Percentiles rank a stretch among this genome's conserved stretches.
phyloP scores from a whole-genome alignment of 2,797 vertebrate genomes.

The Sebastes cheni region DNA sequence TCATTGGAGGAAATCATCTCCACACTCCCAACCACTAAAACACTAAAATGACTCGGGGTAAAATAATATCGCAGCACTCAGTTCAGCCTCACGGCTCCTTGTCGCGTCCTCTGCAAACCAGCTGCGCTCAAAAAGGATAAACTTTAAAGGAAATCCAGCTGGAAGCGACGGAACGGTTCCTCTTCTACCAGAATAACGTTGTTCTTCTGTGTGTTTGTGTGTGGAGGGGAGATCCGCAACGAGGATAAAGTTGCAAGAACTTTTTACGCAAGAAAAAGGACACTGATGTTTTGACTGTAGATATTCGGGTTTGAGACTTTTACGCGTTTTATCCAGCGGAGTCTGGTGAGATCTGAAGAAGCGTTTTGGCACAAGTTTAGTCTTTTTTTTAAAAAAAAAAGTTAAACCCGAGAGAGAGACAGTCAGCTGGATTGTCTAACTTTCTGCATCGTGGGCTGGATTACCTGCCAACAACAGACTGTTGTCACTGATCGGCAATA shows the following conservation, averaged over 20 bases:
- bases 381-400: conserved; percentile 13
- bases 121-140: conserved; percentile 60
- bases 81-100: conserved; percentile 63
- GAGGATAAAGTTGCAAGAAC: conserved; percentile 60
- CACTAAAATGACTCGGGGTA: conserved; percentile 83
- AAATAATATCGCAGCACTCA: conserved; percentile 81
- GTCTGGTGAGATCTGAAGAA: conserved; percentile 31
- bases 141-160: conserved; percentile 56
- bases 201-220: not conserved
- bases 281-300: conserved; percentile 29
- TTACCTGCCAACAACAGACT: conserved; percentile 44
- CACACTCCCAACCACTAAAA: conserved; percentile 78
- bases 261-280: conserved; percentile 51
- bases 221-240: conserved; percentile 13
- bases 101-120: conserved; percentile 29
- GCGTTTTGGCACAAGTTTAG: conserved; percentile 27
- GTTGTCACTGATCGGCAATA: not conserved
- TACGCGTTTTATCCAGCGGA: conserved; percentile 4
- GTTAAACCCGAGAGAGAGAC: conserved; percentile 10
- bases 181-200: not conserved
- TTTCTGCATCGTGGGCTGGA: conserved; percentile 55
- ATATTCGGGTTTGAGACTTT: conserved; percentile 24
- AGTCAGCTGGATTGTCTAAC: conserved; percentile 33
- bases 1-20: conserved; percentile 78
- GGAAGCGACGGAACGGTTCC: conserved; percentile 49